Evolutionary conservation across 2,797 vertebrate species (phyloP), one percentile per base, ranked within the genome.

Genomic region (Notolepis coatsorum): DNA sequence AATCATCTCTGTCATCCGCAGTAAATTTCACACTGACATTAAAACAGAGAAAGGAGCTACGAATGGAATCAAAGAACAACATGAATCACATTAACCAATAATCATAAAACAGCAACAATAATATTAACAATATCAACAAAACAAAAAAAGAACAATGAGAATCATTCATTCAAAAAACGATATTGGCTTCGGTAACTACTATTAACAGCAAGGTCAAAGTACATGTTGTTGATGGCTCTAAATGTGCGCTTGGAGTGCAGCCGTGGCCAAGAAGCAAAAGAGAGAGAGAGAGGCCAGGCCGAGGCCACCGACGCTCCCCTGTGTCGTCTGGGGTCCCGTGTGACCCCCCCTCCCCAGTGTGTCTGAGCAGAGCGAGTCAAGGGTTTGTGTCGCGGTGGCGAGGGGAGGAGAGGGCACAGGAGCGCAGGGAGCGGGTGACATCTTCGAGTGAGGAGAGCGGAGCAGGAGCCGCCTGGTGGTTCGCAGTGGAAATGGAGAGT

Each of bases 161-260:
- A 84, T 87, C 67, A 70, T 75, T 85, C 80, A 79, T n/a, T n/a
- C n/a, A n/a, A n/a, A n/a, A n/a, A 88, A 87, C 81, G 84, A 88
- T 84, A 89, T 78, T 76, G 85, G 89, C 80, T 90, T 88, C 77
- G 87, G 85, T 85, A 88, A 87, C 81, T 82, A 87, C 86, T 91
- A 91, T 90, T 80, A 91, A 93, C 89, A 90, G 83, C 77, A 77
- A 90, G 76, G 81, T 89, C 77, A 85, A 83, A 86, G 84, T 87
- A 83, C 80, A 79, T 77, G 37, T 78, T 66, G 73, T 73, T 66
- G 81, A 83, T 85, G 84, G 84, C 81, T 86, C 84, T 73, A 65
- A 71, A 79, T 82, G 75, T 81, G 81, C 67, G 75, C 80, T n/a
- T 80, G 76, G 81, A 80, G 74, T 80, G 75, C 71, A 80, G 77